Conservation (phyloP, 2,888 invertebrate species). For the Entomobrya multifasciata region DNA sequence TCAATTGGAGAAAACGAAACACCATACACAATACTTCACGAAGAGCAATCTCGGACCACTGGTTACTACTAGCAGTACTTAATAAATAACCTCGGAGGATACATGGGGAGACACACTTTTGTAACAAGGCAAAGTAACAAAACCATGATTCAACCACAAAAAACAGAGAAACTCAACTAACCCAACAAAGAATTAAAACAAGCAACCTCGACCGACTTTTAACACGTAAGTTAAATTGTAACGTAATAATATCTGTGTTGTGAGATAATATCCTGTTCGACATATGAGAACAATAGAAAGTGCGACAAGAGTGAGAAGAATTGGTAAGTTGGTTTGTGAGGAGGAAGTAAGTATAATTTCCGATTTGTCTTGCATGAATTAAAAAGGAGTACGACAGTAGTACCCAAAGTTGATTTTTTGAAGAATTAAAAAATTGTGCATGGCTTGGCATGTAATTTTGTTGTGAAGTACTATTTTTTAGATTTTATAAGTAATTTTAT, state of each 20-base stretch:
- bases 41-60: too few species aligned
- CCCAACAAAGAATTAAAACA: neutral
- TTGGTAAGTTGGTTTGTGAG: neutral
- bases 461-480: too few species aligned
- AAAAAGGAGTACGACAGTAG: too few species aligned
- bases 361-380: constrained; percentile 32
- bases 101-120: constrained; percentile 4
- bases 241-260: constrained; percentile 23
- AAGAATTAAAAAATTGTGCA: too few species aligned
- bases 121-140: constrained; percentile 42
- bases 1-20: neutral
- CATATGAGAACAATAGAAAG: constrained; percentile 31
- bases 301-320: constrained; percentile 25
- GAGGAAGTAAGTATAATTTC: constrained; percentile 52
- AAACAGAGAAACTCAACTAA: neutral
- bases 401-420: too few species aligned
- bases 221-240: neutral
- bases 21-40: neutral
- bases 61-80: too few species aligned
- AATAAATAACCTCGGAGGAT: constrained; percentile 6
- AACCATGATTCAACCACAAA: constrained; percentile 24
- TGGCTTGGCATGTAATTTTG: neutral
- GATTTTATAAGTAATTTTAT: too few species aligned
- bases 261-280: constrained; percentile 21
- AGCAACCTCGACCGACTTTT: constrained; percentile 58